Percentiles rank a stretch among this genome's conserved stretches.
Conservation (phyloP, 2,888 invertebrate genomes). For the Ischnura elegans region DNA sequence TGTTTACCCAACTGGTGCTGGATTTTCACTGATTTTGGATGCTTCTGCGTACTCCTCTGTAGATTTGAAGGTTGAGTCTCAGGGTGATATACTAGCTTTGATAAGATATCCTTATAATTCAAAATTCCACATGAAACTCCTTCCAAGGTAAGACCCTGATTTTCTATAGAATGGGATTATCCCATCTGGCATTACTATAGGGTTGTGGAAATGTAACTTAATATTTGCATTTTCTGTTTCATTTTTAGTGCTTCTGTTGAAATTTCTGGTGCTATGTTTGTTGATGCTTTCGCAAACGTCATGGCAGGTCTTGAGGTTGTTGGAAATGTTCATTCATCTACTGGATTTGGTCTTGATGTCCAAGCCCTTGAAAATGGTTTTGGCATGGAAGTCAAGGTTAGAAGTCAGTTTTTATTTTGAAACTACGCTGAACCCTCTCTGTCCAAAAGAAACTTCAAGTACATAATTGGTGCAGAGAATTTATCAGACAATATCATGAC, state of each 20-base stretch:
- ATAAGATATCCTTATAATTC: slow-evolving; percentile 82
- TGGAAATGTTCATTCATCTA: slow-evolving; percentile 88
- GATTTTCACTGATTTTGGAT: slow-evolving; percentile 88
- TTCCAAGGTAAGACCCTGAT: slow-evolving; percentile 82
- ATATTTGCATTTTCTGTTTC: not conserved
- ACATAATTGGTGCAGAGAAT: too few species aligned
- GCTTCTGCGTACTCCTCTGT: slow-evolving; percentile 87
- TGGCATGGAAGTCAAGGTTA: slow-evolving; percentile 85
- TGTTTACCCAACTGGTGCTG: slow-evolving; percentile 90
- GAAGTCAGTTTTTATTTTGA: too few species aligned
- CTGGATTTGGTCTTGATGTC: slow-evolving; percentile 86
- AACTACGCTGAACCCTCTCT: too few species aligned
- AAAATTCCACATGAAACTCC: slow-evolving; percentile 84
- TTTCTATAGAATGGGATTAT: not conserved
- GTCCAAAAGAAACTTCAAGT: too few species aligned
- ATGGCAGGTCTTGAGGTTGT: slow-evolving; percentile 88
- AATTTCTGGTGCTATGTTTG: slow-evolving; percentile 81
- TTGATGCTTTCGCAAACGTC: slow-evolving; percentile 85
- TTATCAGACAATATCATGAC: too few species aligned
- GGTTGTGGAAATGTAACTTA: not conserved
- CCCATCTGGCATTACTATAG: too few species aligned
- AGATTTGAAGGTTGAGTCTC: slow-evolving; percentile 86
- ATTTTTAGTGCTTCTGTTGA: slow-evolving; percentile 82
- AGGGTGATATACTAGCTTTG: slow-evolving; percentile 85
- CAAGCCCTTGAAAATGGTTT: slow-evolving; percentile 81